Evolutionary conservation across 2,888 invertebrate species (phyloP).

Genomic region (Drosophila multiciliata): DNA sequence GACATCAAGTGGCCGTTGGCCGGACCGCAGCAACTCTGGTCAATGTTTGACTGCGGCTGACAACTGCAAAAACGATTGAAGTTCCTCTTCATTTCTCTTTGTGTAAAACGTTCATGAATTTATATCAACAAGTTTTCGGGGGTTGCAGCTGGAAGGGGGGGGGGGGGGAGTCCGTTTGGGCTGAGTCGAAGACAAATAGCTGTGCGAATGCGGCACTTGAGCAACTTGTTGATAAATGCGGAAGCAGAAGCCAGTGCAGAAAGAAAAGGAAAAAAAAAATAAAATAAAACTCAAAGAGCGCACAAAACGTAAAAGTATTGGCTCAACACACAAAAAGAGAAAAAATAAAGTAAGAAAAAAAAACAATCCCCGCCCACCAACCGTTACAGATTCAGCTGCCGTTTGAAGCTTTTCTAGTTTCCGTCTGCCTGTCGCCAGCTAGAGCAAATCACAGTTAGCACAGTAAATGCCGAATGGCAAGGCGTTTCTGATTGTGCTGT

Average conservation of each 20-base stretch:
- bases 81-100: slow-evolving; percentile 34
- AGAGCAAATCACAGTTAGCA: slow-evolving; percentile 39
- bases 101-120: slow-evolving; percentile 64
- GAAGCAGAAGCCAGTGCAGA: slow-evolving; percentile 69
- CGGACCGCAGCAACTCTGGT: slow-evolving; percentile 35
- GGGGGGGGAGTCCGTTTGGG: neutral
- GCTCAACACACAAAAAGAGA: slow-evolving; percentile 36
- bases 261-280: slow-evolving; percentile 46
- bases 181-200: slow-evolving; percentile 55
- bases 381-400: slow-evolving; percentile 13
- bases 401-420: slow-evolving; percentile 35
- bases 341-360: neutral
- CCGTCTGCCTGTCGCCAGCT: slow-evolving; percentile 17
- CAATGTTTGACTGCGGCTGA: slow-evolving; percentile 64
- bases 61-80: slow-evolving; percentile 49
- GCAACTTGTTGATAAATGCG: slow-evolving; percentile 80
- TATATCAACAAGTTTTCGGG: slow-evolving; percentile 66
- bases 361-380: neutral
- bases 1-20: slow-evolving; percentile 65
- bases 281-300: slow-evolving; percentile 39
- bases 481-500: slow-evolving; percentile 6
- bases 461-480: slow-evolving; percentile 22
- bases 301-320: slow-evolving; percentile 69
- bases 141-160: neutral
- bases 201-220: slow-evolving; percentile 51